Percentiles rank a stretch among this genome's conserved stretches.
Evolutionary conservation across 2,888 invertebrate genomes (phyloP).

Genomic region (Malthinus seriepunctatus): DNA sequence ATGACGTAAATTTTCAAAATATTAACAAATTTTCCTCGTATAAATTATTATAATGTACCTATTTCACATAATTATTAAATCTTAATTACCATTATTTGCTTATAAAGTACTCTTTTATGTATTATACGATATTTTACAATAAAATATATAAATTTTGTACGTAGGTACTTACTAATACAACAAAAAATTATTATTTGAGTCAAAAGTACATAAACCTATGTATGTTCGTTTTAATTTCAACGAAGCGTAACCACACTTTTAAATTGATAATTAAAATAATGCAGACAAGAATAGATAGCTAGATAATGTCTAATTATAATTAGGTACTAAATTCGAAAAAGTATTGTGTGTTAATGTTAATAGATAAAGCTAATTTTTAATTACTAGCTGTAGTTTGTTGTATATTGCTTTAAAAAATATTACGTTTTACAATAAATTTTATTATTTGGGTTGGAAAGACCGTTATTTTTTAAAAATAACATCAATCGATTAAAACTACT

Average conservation of each 20-base stretch:
- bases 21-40: no score
- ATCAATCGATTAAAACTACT: no score
- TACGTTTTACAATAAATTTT: no score
- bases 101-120: background rate
- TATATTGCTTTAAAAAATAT: no score
- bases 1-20: no score
- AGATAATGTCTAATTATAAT: constrained; percentile 18
- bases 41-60: no score
- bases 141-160: background rate
- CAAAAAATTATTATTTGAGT: no score
- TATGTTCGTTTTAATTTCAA: background rate
- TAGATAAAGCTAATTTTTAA: constrained; percentile 9
- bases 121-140: constrained; percentile 5
- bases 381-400: constrained; percentile 1
- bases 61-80: background rate
- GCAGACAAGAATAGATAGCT: constrained; percentile 11
- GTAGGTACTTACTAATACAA: no score
- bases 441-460: no score
- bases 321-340: constrained; percentile 15
- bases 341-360: constrained; percentile 22
- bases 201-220: no score
- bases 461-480: no score
- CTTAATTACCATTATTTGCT: constrained; percentile 2
- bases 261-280: constrained; percentile 25
- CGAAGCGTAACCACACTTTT: constrained; percentile 11